Evolutionary conservation across 2,888 invertebrate species (phyloP).

Genomic region (Aleiodes leptofemur): DNA sequence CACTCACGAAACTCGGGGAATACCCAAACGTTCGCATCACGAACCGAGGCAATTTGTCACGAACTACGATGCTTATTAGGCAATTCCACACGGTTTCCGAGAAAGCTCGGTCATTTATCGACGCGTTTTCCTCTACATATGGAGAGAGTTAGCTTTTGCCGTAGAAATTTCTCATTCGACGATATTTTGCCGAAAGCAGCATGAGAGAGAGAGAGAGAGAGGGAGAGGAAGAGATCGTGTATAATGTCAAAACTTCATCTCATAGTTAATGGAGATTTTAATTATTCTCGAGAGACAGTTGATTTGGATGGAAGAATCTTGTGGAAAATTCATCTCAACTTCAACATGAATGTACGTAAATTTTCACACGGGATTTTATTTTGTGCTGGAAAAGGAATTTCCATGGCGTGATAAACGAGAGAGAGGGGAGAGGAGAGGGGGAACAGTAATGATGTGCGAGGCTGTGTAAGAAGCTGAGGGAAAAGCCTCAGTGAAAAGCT

Average conservation of each 20-base stretch:
- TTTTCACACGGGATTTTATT: too few species aligned
- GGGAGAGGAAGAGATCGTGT: too few species aligned
- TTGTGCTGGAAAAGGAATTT: too few species aligned
- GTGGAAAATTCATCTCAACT: too few species aligned
- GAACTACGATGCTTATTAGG: constrained; percentile 72
- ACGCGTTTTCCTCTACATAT: constrained; percentile 62
- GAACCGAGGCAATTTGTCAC: constrained; percentile 72
- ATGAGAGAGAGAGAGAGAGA: too few species aligned
- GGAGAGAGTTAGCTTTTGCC: constrained; percentile 47
- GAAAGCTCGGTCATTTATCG: constrained; percentile 69
- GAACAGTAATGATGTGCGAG: constrained; percentile 7
- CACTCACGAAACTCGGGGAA: constrained; percentile 68
- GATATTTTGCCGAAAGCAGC: neutral
- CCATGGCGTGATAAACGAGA: neutral
- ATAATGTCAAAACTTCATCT: too few species aligned
- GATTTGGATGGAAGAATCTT: too few species aligned
- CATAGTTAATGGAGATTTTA: too few species aligned
- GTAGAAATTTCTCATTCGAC: constrained; percentile 69
- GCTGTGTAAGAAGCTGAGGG: constrained; percentile 32
- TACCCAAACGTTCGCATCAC: constrained; percentile 68
- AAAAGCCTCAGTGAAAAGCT: constrained; percentile 52
- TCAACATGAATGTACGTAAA: too few species aligned
- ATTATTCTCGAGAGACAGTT: too few species aligned
- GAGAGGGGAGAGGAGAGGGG: neutral
- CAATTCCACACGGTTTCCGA: constrained; percentile 67